Base-by-base conservation (phyloP, 1,140 invertebrate species). In the Varroa destructor region DNA sequence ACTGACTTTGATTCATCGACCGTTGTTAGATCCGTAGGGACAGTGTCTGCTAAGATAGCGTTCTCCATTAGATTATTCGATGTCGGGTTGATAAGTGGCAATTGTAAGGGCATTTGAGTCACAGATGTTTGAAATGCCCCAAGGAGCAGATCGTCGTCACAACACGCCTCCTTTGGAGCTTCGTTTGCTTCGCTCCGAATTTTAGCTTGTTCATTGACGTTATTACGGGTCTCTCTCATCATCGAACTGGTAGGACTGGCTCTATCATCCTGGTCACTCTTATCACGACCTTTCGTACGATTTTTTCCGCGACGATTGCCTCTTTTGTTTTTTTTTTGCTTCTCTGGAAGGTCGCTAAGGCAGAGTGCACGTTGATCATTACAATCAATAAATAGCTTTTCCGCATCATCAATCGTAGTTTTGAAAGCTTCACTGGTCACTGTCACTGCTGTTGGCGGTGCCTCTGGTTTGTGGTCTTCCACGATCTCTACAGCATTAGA, bases 241-340 rank as follows among this genome's bases (percentile, higher is more conserved):
- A 6, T 6, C 4, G 12, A 42, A 42, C 25, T 58, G 25, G 3
- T 42, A 12, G 40, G 61, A 12, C 12, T 14, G 12, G 2, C 40
- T 36, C 3, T 3, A 42, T 58, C 5, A 12, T 14, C 12, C 61
- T 67, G 61, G 14, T 43, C 61, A 14, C 46, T 67, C 5, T 37
- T 46, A 36, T 46, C 61, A 2, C 40, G 46, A 40, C 37, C 8
- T 67, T 67, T 67, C 14, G 46, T 8, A 3, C 3, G 46, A 51
- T 8, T 51, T 51, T 51, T 51, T 51, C 4, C 46, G 8, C 61
- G 61, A 14, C 61, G 40, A 14, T 46, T 67, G 14, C 40, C 14
- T 67, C 61, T 67, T 67, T 67, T 67, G 61, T 67, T 67, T 8
- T 37, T 12, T 37, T 67, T 67, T 1, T 37, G 61, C 40, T 67